Evolutionary conservation across 1,140 invertebrate species (phyloP).

Genomic region (Idris sp.): DNA sequence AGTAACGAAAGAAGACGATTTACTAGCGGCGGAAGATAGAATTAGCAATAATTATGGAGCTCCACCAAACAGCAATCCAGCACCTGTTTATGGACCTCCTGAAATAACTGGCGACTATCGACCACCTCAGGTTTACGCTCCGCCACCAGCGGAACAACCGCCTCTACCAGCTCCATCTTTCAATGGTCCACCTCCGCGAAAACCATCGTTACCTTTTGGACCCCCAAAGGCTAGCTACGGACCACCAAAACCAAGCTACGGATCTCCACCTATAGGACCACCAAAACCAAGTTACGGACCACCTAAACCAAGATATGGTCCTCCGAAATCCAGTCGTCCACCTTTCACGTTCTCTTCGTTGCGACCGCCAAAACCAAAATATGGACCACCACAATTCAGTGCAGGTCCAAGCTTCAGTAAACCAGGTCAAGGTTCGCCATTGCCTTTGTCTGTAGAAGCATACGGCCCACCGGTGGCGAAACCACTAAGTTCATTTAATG

Average conservation of each 20-base stretch:
- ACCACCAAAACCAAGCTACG: conserved; percentile 24
- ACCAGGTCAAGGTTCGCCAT: conserved; percentile 67
- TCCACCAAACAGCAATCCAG: conserved; percentile 66
- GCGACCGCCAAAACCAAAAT: conserved; percentile 74
- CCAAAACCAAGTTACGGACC: conserved; percentile 75
- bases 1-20: conserved; percentile 55
- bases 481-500: conserved; percentile 76
- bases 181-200: conserved; percentile 72
- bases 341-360: conserved; percentile 69
- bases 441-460: conserved; percentile 70
- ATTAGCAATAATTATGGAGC: conserved; percentile 74
- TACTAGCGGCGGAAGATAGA: conserved; percentile 69
- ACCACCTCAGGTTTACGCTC: conserved; percentile 72
- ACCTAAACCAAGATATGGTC: conserved; percentile 72
- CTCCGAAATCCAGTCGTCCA: conserved; percentile 66
- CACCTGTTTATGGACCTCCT: conserved; percentile 75
- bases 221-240: too few relatives aligned
- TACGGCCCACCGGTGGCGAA: conserved; percentile 74
- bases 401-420: conserved; percentile 48
- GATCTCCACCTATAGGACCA: conserved; percentile 63
- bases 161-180: conserved; percentile 61
- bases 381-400: conserved; percentile 62
- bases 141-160: conserved; percentile 72
- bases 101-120: conserved; percentile 71
- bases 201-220: conserved; percentile 60